Evolutionary conservation across 2,797 vertebrate species (phyloP).

Genomic region (Delichon dasypus): DNA sequence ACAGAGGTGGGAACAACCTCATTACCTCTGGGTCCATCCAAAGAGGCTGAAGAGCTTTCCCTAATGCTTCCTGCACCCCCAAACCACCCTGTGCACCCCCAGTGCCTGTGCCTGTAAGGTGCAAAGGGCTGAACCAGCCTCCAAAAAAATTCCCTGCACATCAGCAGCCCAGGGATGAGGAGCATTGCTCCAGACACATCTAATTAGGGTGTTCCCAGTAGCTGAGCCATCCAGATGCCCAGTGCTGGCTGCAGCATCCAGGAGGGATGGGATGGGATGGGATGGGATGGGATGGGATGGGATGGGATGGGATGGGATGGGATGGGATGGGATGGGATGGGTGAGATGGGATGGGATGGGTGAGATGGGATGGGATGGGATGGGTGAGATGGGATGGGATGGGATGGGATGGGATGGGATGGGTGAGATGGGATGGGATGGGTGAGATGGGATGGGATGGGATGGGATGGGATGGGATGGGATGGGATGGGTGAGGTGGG

Average conservation of each 20-base stretch:
- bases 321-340: not conserved
- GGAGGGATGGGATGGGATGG: not conserved
- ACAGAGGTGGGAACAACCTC: not conserved
- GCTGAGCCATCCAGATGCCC: not conserved
- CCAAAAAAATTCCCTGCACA: not conserved
- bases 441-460: not conserved
- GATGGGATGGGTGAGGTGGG: no score
- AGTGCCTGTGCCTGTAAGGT: accelerated
- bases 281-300: not conserved
- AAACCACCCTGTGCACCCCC: not conserved
- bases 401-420: no score
- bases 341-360: no score
- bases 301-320: not conserved
- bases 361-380: no score
- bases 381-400: no score
- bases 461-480: not conserved
- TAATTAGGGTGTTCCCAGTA: not conserved
- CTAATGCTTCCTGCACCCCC: not conserved
- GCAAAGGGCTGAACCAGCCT: not conserved
- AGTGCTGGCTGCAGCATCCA: accelerated
- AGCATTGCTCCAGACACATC: not conserved
- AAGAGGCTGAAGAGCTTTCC: not conserved
- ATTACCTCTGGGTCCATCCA: not conserved
- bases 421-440: no score
- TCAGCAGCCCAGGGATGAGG: not conserved